Evolutionary conservation across 2,888 invertebrate species (phyloP), one percentile per base, ranked within the genome.

Genomic region (Invenusta paracnida): DNA sequence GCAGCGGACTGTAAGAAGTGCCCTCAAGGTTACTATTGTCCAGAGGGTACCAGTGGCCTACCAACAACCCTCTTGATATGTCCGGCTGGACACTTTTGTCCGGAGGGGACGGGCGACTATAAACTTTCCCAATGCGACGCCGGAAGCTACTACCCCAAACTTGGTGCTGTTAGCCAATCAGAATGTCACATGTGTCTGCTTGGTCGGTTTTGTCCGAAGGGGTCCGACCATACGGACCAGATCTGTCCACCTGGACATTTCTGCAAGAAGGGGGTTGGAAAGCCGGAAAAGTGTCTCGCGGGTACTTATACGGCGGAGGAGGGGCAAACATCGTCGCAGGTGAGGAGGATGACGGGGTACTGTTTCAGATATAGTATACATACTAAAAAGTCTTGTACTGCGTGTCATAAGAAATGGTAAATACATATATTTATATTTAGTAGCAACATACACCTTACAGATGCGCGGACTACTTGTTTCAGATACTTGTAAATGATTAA

Each of bases 121-220:
- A 79, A 79, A 23, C 11, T 79, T 5, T 11, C 2, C 79, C 23
- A 2, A 11, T 79, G 79, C 23, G 11, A 11, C 5, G 27, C 5
- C 2, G 79, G 79, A 25, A 2, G 23, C 2, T 79, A 79, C 27
- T 11, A 27, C 23, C 5, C n/a, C 23, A n/a, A 79, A 79, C 79
- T 79, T 2, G 88, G 89, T 13, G 86, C 81, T 11, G 84, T 83
- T 27, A 86, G 87, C 81, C 88, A 83, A 0, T 85, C 88, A 0
- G 89, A 89, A 0, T 91, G 91, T 87, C 88, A 84, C 25, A 29
- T 81, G 0, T 91, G 91, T 87, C 89, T 89, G n/a, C 89, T 89
- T 82, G 90, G 90, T 0, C 90, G 88, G 86, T 91, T 90, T 86
- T 91, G 91, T 86, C 90, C 89, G 28, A 88, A 88, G 25, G 82